Percentiles rank a stretch among this genome's conserved stretches.
These are phyloP conservation scores for Apolygus lucorum DNA, from an alignment of 1,140 invertebrate genomes.

Conservation along the genomic window DNA sequence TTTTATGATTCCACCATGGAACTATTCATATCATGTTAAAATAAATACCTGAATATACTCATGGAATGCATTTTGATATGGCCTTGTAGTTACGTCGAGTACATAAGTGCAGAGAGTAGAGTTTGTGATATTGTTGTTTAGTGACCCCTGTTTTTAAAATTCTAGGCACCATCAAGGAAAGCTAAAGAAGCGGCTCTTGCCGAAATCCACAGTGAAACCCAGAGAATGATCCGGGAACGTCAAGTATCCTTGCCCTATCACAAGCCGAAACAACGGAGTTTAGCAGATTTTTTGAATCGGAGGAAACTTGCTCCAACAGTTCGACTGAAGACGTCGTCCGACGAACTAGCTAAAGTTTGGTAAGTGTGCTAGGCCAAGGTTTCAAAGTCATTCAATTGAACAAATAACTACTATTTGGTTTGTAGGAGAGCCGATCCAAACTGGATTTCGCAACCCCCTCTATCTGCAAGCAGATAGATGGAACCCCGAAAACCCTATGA, in stretches of 20 bases:
- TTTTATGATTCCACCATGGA: no score
- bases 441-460: no score
- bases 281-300: conserved; percentile 59
- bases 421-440: no score
- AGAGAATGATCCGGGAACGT: conserved; percentile 59
- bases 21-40: no score
- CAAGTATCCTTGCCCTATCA: conserved; percentile 66
- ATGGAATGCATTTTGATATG: no score
- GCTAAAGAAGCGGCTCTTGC: conserved; percentile 40
- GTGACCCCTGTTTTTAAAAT: not conserved
- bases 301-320: conserved; percentile 36
- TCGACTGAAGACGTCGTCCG: conserved; percentile 45
- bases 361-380: conserved; percentile 37
- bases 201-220: conserved; percentile 49
- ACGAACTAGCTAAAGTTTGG: conserved; percentile 47
- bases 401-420: no score
- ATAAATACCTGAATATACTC: no score
- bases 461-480: no score
- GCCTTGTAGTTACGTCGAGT: no score
- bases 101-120: no score
- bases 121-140: not conserved
- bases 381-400: not conserved
- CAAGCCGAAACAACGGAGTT: conserved; percentile 56
- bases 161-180: not conserved
- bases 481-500: no score